Conservation (phyloP, 2,888 invertebrate species). For the Mongoloraphidia duomilia region DNA sequence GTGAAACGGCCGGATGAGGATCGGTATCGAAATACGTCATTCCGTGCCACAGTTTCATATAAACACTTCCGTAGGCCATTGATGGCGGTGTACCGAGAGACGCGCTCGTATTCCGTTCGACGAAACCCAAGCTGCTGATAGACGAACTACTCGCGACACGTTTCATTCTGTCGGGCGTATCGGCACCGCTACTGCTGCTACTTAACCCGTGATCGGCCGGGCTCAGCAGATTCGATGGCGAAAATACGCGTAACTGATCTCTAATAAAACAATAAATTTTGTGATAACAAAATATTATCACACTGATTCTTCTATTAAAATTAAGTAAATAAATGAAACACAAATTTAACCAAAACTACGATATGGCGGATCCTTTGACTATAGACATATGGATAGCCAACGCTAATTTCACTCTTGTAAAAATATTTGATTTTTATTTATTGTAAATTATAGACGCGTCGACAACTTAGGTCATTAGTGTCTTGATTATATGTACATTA, state of each 20-base stretch:
- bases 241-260: slow-evolving; percentile 30
- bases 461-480: too few relatives aligned
- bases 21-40: slow-evolving; percentile 66
- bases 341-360: too few relatives aligned
- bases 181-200: slow-evolving; percentile 17
- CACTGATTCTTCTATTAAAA: slow-evolving; percentile 1
- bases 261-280: slow-evolving; percentile 12
- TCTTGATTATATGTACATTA: too few relatives aligned
- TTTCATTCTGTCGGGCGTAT: slow-evolving; percentile 34
- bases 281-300: neutral
- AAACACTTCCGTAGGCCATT: slow-evolving; percentile 58
- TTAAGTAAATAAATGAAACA: too few relatives aligned
- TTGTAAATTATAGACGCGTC: too few relatives aligned
- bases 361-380: too few relatives aligned
- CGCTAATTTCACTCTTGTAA: too few relatives aligned
- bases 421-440: too few relatives aligned
- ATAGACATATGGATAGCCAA: too few relatives aligned
- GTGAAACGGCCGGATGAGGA: slow-evolving; percentile 72
- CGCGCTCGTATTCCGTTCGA: slow-evolving; percentile 7
- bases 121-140: slow-evolving; percentile 40
- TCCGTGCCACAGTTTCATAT: slow-evolving; percentile 79
- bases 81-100: slow-evolving; percentile 33
- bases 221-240: slow-evolving; percentile 21
- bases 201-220: neutral
- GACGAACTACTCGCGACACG: slow-evolving; percentile 57